Evolutionary conservation across 2,797 vertebrate genomes (phyloP).

Genomic region (Dipus sagitta): DNA sequence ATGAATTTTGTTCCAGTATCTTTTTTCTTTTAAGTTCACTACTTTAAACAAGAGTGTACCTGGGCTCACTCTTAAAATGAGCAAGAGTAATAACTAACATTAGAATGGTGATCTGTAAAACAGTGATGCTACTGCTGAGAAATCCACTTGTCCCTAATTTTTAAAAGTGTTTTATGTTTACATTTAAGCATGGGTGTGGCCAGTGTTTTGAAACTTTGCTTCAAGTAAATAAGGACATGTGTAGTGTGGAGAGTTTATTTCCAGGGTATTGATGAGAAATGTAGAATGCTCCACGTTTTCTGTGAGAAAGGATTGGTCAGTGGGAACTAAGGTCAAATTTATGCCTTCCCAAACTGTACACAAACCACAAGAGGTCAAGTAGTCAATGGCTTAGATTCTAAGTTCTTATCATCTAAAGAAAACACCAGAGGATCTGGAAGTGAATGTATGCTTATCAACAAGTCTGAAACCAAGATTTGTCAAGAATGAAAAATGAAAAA

Average conservation of each 20-base stretch:
- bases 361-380: not conserved
- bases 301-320: not conserved
- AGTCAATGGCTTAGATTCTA: constrained; percentile 52
- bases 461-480: constrained; percentile 63
- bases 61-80: not conserved
- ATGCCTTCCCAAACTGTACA: constrained; percentile 20
- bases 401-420: constrained; percentile 42
- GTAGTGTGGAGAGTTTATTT: not conserved
- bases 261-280: not conserved
- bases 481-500: constrained; percentile 65
- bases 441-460: constrained; percentile 54
- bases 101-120: constrained; percentile 21
- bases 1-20: constrained; percentile 34
- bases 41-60: constrained; percentile 7
- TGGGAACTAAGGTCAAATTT: constrained; percentile 8
- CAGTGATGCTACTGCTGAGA: not conserved
- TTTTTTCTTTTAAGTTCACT: constrained; percentile 12
- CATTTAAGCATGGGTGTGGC: constrained; percentile 4
- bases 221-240: not conserved
- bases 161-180: constrained; percentile 53
- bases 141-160: constrained; percentile 18
- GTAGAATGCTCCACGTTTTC: not conserved
- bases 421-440: constrained; percentile 34
- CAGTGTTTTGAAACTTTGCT: constrained; percentile 43
- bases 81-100: not conserved